Percentiles rank a stretch among this genome's conserved stretches.
Conservation (phyloP, 2,797 vertebrate genomes). For the Microcaecilia unicolor region DNA sequence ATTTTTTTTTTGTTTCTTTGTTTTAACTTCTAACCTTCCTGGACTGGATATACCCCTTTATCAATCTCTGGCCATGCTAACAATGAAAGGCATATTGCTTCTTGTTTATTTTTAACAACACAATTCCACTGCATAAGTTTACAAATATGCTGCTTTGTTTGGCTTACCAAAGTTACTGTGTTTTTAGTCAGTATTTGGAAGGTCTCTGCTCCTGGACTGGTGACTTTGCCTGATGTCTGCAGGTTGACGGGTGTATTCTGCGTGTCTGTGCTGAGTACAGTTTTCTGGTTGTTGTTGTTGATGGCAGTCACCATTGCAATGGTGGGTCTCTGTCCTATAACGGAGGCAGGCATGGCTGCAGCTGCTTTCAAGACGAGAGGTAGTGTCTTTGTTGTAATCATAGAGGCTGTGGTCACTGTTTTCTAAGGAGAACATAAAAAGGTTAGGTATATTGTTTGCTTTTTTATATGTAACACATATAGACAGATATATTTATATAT, state of each 20-base stretch:
- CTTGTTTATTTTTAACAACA: too few relatives aligned
- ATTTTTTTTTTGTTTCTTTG: too few relatives aligned
- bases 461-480: too few relatives aligned
- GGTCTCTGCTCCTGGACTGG: conserved; percentile 77
- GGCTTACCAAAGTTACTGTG: conserved; percentile 73
- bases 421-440: conserved; percentile 68
- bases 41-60: too few relatives aligned
- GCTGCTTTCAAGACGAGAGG: conserved; percentile 98
- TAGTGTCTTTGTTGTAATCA: conserved; percentile 96
- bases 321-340: conserved; percentile 82
- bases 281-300: conserved; percentile 70
- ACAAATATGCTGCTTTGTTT: background rate
- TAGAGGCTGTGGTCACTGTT: conserved; percentile 87
- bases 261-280: conserved; percentile 74
- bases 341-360: conserved; percentile 60
- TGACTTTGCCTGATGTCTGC: conserved; percentile 86
- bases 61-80: too few relatives aligned
- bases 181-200: conserved; percentile 83
- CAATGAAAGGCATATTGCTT: too few relatives aligned
- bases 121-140: background rate
- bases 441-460: too few relatives aligned
- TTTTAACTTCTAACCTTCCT: too few relatives aligned
- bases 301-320: conserved; percentile 95
- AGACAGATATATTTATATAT: too few relatives aligned
- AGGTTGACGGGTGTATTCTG: conserved; percentile 89